Evolutionary conservation across 2,797 vertebrate species (phyloP).

Genomic region (Pangasius krempfi): DNA sequence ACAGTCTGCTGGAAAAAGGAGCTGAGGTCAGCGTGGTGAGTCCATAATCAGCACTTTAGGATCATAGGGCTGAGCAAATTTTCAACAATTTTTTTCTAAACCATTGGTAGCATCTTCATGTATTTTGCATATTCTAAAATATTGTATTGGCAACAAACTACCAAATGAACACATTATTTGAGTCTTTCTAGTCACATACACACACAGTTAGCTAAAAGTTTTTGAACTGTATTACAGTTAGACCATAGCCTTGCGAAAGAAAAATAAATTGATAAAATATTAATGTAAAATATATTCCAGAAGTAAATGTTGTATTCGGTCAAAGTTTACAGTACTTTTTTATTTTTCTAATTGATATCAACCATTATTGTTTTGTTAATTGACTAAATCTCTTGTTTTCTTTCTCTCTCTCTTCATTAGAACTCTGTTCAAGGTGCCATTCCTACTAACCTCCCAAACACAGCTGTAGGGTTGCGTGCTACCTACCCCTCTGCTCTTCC

Average conservation of each 20-base stretch:
- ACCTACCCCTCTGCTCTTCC: constrained; percentile 83
- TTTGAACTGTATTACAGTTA: neutral
- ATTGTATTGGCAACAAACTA: neutral
- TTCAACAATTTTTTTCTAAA: neutral
- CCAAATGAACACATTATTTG: neutral
- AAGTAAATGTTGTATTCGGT: neutral
- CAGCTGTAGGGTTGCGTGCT: constrained; percentile 85
- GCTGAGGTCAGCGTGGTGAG: constrained; percentile 74
- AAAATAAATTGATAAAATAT: neutral
- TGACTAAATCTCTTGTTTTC: neutral
- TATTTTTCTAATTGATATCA: neutral
- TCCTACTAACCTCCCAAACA: constrained; percentile 87
- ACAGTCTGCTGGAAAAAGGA: constrained; percentile 87
- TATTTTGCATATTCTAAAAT: neutral
- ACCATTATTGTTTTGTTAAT: neutral
- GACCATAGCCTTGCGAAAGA: neutral
- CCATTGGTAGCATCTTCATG: neutral
- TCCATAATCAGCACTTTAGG: constrained; percentile 6
- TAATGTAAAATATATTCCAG: neutral
- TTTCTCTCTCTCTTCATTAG: constrained; percentile 54
- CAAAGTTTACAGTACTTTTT: neutral
- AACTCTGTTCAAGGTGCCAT: constrained; percentile 86
- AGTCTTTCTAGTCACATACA: neutral
- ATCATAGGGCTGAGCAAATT: neutral
- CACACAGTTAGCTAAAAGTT: neutral